These are phyloP conservation scores for Micromesistius poutassou DNA, from an alignment of 2,797 vertebrate species.

Conservation along the genomic window DNA sequence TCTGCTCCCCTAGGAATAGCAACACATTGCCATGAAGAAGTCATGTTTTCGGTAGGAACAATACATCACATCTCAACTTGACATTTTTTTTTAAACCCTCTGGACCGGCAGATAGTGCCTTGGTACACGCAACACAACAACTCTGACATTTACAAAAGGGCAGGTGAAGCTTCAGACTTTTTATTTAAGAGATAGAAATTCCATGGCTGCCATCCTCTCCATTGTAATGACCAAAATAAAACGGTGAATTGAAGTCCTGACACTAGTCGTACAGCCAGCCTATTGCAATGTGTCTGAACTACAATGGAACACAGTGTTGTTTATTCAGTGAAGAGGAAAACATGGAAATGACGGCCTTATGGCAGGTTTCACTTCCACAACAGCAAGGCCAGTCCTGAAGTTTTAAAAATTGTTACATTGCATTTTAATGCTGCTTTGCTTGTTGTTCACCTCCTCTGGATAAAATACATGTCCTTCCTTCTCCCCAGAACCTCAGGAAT, in stretches of 20 bases:
- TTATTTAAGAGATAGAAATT: neutral
- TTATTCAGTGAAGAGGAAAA: neutral
- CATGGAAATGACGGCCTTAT: neutral
- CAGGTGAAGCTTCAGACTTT: neutral
- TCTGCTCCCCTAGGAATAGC: neutral
- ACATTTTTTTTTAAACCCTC: neutral
- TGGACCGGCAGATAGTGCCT: neutral
- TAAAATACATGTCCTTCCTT: neutral
- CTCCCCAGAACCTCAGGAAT: neutral
- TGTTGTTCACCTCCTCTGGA: neutral
- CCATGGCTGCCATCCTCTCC: neutral
- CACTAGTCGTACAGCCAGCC: neutral
- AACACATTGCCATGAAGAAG: neutral
- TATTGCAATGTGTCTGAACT: neutral
- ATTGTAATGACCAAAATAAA: neutral
- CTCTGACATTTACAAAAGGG: neutral
- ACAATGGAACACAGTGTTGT: neutral
- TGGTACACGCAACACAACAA: neutral
- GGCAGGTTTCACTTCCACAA: neutral
- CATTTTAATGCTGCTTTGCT: neutral
- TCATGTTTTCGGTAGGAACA: neutral
- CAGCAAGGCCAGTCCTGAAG: neutral
- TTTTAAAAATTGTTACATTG: neutral
- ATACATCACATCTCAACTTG: neutral
- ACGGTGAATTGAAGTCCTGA: neutral